A percentile compares a stretch with the other conserved stretches of the same genome.
Evolutionary conservation across 2,797 vertebrate species (phyloP).

Genomic region (Avahi laniger): DNA sequence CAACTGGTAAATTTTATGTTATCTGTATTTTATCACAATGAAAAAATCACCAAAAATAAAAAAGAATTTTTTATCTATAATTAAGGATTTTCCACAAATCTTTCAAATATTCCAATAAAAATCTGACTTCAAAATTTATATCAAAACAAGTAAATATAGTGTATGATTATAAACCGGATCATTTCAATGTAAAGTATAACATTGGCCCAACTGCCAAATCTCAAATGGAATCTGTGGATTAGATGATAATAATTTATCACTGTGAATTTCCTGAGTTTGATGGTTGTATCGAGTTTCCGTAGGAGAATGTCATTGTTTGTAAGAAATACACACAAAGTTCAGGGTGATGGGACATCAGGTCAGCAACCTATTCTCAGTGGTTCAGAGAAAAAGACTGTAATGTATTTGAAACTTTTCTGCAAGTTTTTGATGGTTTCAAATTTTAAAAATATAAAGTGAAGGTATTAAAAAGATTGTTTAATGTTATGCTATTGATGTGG

Average conservation of each 20-base stretch:
- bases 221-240: neutral
- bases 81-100: neutral
- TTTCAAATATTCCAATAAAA: constrained; percentile 39
- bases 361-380: neutral
- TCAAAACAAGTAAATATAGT: neutral
- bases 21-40: neutral
- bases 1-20: neutral
- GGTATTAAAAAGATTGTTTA: neutral
- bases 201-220: neutral
- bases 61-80: neutral
- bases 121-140: neutral
- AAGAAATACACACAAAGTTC: neutral
- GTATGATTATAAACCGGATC: neutral
- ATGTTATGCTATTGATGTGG: neutral
- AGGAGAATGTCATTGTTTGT: neutral
- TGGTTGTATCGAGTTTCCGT: neutral
- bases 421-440: neutral
- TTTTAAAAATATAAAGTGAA: neutral
- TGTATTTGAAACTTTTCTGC: neutral
- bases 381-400: neutral
- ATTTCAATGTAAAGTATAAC: neutral
- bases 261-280: neutral
- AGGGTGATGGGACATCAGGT: neutral
- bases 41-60: neutral
- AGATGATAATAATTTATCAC: too few species aligned